Percentiles rank a stretch among this genome's conserved stretches.
Conservation (phyloP, 1,140 invertebrate species). For the Gonatopus flavifemur region DNA sequence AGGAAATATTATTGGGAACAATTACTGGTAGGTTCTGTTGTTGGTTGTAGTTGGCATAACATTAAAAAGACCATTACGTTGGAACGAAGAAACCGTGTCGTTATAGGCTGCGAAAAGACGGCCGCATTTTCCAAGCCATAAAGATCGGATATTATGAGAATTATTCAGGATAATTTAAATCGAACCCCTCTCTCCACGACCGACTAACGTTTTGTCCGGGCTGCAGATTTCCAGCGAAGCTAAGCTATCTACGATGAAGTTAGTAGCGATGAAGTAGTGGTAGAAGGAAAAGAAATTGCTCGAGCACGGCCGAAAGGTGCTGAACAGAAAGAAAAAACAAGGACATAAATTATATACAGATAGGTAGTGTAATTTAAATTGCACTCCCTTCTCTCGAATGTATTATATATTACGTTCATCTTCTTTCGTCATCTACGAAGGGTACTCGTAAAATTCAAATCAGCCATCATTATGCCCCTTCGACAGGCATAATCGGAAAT, state of each 20-base stretch:
- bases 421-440: slow-evolving; percentile 38
- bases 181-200: slow-evolving; percentile 26
- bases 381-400: slow-evolving; percentile 31
- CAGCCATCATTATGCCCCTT: slow-evolving; percentile 33
- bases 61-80: slow-evolving; percentile 43
- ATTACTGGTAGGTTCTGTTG: too few relatives aligned
- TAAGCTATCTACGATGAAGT: slow-evolving; percentile 9
- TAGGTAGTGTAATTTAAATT: slow-evolving; percentile 57
- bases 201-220: too few relatives aligned
- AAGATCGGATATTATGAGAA: slow-evolving; percentile 55
- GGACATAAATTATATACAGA: slow-evolving; percentile 57
- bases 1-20: too few relatives aligned
- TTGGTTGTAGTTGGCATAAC: slow-evolving; percentile 1
- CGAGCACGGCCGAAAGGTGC: too few relatives aligned
- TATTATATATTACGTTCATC: slow-evolving; percentile 51
- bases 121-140: slow-evolving; percentile 54
- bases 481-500: slow-evolving; percentile 7
- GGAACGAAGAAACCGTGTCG: slow-evolving; percentile 29
- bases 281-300: too few relatives aligned
- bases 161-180: slow-evolving; percentile 60
- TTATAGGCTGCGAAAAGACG: slow-evolving; percentile 31
- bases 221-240: slow-evolving; percentile 23
- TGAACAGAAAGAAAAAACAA: slow-evolving; percentile 44
- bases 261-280: too few relatives aligned
- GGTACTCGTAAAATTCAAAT: slow-evolving; percentile 54